A percentile compares a stretch with the other conserved stretches of the same genome.
phyloP scores from a whole-genome alignment of 2,888 invertebrate genomes.

The Zaprionus bogoriensis region DNA sequence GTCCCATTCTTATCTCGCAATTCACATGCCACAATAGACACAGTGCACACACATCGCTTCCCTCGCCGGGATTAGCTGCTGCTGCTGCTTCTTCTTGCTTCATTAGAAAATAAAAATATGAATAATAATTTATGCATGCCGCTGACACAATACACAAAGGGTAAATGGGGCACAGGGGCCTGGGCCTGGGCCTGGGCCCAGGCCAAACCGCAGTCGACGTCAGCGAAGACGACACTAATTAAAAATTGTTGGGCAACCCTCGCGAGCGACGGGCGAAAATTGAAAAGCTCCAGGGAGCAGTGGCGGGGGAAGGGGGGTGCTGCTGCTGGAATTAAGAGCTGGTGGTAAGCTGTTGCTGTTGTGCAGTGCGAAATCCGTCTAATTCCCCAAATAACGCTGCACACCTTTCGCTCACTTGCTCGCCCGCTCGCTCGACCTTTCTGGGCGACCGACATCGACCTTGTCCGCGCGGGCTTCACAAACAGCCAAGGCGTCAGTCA shows the following conservation, averaged over 20 bases:
- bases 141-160: constrained; percentile 69
- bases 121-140: constrained; percentile 70
- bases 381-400: constrained; percentile 39
- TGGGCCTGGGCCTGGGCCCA: constrained; percentile 39
- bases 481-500: constrained; percentile 14
- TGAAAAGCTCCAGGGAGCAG: constrained; percentile 39
- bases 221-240: constrained; percentile 64
- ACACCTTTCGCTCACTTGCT: constrained; percentile 18
- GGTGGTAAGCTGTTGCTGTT: constrained; percentile 1
- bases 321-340: no score
- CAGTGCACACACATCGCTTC: no score
- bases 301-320: not conserved
- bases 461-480: constrained; percentile 48
- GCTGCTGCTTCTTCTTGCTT: constrained; percentile 28
- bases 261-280: constrained; percentile 36
- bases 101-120: constrained; percentile 60
- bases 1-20: not conserved
- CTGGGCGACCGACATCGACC: constrained; percentile 31
- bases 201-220: constrained; percentile 12
- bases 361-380: constrained; percentile 29
- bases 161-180: constrained; percentile 46
- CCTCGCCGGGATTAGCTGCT: not conserved
- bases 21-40: no score
- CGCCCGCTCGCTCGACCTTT: not conserved
- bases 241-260: constrained; percentile 66